Base-by-base conservation (phyloP, 2,113 vertebrate genomes). In the Limnothrissa miodon region DNA sequence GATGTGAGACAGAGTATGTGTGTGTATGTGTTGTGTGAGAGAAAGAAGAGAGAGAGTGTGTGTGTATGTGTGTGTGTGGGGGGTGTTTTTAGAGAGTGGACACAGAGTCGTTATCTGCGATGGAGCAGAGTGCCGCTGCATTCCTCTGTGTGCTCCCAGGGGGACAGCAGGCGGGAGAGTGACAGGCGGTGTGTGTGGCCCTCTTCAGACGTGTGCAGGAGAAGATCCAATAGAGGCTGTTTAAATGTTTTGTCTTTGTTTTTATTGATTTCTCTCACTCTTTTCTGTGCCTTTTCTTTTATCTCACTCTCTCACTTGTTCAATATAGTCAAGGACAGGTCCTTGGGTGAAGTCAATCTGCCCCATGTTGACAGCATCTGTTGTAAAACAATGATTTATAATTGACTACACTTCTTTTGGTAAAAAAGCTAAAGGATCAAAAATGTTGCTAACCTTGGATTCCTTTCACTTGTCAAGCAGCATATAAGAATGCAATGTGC, bases 211-310 rank as follows among this genome's bases (percentile, higher is more conserved):
- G 87, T 86, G 87, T 89, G 87, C 82, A 84, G 66, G 66, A 80
- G 84, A 79, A 86, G 86, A 89, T 85, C 82, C 84, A 85, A 87
- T 88, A 45, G 80, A 81, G 82, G 85, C 83, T 81, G 84, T 86
- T 87, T 84, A 83, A 87, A 89, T 89, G 87, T 89, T 89, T 89
- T 89, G 82, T 79, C 59, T 74, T 79, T 80, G 81, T 46, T 82
- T n/a, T 87, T 87, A 89, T 87, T 87, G 87, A 87, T 89, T 81
- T 80, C 81, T 79, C 51, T 78, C 83, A 83, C 82, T 85, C 48
- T 79, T 78, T 25, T 81, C 81, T 9, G 44, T 36, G 42, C 66
- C 81, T 70, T 19, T 13, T 29, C 45, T 70, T 45, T 70, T 29
- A n/a, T 36, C 81, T 66, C 81, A 45, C 36, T 74, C 39, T 33